Evolutionary conservation across 2,888 invertebrate species (phyloP), one percentile per base, ranked within the genome.

Genomic region (Cheilosia urbana): DNA sequence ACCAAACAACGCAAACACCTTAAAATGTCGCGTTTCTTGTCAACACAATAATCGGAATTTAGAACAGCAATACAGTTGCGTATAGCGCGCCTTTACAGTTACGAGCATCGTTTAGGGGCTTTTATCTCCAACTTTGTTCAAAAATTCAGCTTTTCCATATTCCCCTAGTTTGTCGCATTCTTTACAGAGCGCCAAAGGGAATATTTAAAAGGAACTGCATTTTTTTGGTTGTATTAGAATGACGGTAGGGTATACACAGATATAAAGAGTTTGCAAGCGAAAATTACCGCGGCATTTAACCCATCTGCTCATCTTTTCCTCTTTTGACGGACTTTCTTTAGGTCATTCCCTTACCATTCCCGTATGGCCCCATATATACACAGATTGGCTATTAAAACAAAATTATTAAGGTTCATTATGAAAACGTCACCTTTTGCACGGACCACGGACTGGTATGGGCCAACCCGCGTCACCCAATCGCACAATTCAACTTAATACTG

Each of bases 321-420:
- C 27, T 42, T 19, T 37, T 37, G 55, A 57, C 27, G 45, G n/a
- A n/a, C 7, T 7, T 69, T 34, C 53, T 7, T 57, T 47, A 15
- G 57, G 11, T 6, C 9, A 49, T n/a, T 27, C 4, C 1, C 7
- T 17, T 65, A 4, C 30, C 3, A 13, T 19, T 13, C 1, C 15
- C 11, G 3, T 51, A 51, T 51, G 24, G 13, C 15, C 5, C 11
- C 13, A 17, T 17, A 4, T 17, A 4, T 15, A 53, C 6, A 13
- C 40, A 42, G 40, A 51, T 51, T 15, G 19, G 19, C 60, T 63
- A 83, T 83, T 68, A 78, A 83, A 73, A 73, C 34, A 51, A 49
- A 68, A 78, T 83, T 73, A 73, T 53, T 60, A 37, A 83, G 19
- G 45, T 55, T 42, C 49, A 60, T 57, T 78, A 49, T 66, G 60